These are phyloP conservation scores for Branchipolynoe longqiensis DNA, from an alignment of 2,888 invertebrate genomes.

Conservation along the genomic window DNA sequence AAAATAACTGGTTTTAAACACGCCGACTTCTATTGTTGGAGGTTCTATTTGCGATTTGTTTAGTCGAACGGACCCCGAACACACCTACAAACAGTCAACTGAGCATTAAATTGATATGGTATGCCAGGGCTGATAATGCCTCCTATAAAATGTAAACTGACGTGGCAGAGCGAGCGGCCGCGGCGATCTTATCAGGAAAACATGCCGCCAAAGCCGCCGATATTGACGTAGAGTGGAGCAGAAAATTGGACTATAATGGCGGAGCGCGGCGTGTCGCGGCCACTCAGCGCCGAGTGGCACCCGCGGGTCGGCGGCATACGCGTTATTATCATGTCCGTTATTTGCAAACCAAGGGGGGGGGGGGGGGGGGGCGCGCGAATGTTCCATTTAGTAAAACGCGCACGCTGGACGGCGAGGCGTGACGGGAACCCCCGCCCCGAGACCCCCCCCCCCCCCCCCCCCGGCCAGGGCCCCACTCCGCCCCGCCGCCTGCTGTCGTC, in stretches of 20 bases:
- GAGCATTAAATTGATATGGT: constrained; percentile 54
- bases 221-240: constrained; percentile 37
- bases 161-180: constrained; percentile 17
- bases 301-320: constrained; percentile 13
- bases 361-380: no score
- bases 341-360: background rate
- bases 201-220: constrained; percentile 18
- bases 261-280: constrained; percentile 19
- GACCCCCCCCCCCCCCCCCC: background rate
- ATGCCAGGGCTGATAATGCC: constrained; percentile 48
- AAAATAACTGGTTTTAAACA: no score
- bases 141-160: constrained; percentile 45
- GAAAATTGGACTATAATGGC: constrained; percentile 40
- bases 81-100: constrained; percentile 43
- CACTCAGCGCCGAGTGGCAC: constrained; percentile 17
- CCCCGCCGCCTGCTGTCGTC: no score
- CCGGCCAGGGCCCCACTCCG: background rate
- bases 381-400: constrained; percentile 35
- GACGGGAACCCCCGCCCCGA: no score
- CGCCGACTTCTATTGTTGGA: constrained; percentile 3
- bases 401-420: constrained; percentile 9
- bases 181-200: constrained; percentile 46
- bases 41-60: no score
- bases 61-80: no score
- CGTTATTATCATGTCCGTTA: constrained; percentile 11